Evolutionary conservation across 2,797 vertebrate genomes (phyloP).

Genomic region (Psittacula echo): DNA sequence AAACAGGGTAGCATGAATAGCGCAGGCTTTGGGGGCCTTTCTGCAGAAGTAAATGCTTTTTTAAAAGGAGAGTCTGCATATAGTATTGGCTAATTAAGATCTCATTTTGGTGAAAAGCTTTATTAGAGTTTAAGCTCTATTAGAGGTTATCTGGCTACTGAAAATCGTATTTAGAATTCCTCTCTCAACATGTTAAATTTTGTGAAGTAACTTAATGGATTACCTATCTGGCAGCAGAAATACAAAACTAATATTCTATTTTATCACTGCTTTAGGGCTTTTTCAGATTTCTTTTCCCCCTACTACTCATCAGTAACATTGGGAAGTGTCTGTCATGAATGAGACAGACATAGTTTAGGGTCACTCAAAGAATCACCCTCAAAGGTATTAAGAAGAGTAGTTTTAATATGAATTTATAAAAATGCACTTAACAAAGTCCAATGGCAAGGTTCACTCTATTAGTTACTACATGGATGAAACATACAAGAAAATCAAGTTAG

Average conservation of each 20-base stretch:
- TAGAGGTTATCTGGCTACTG: not conserved
- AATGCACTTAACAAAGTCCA: not conserved
- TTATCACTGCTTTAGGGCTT: not conserved
- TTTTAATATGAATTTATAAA: not conserved
- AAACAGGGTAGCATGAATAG: slow-evolving; percentile 23
- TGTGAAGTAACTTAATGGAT: not conserved
- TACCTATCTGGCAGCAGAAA: not conserved
- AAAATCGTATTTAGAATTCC: not conserved
- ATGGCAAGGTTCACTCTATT: not conserved
- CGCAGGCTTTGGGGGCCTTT: not conserved
- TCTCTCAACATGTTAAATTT: not conserved
- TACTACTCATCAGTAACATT: not conserved
- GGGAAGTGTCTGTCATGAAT: not conserved
- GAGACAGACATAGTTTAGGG: not conserved
- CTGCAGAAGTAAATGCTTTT: not conserved
- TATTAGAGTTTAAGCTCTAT: not conserved
- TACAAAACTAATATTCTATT: not conserved
- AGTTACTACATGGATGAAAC: not conserved
- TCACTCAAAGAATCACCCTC: not conserved
- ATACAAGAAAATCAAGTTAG: not conserved
- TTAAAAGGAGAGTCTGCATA: not conserved
- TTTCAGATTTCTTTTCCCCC: not conserved
- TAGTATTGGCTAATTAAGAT: not conserved
- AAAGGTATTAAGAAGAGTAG: not conserved
- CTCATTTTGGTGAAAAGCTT: not conserved